phyloP scores from a whole-genome alignment of 1,140 invertebrate genomes.

The Potamilus streckersoni region DNA sequence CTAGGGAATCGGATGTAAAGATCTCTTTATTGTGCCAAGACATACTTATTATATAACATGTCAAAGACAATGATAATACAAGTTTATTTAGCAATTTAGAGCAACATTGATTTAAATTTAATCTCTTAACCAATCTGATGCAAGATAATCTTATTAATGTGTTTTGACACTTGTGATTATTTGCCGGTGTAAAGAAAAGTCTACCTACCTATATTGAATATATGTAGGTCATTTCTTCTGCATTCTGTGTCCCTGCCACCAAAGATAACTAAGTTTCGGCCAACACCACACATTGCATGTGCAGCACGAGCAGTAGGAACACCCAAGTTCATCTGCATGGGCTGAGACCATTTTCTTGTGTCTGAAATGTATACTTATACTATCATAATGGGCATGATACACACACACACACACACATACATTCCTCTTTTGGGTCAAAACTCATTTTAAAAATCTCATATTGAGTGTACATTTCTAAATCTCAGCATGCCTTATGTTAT shows the following conservation, averaged over 20 bases:
- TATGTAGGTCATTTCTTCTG: conserved; percentile 63
- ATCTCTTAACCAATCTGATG: too few relatives aligned
- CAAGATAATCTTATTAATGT: not conserved
- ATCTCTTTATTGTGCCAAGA: not conserved
- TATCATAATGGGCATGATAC: not conserved
- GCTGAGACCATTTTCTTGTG: conserved; percentile 58
- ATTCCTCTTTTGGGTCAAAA: not conserved
- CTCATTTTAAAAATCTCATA: too few relatives aligned
- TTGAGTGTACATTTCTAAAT: too few relatives aligned
- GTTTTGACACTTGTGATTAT: not conserved
- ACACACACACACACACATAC: not conserved
- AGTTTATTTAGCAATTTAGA: not conserved
- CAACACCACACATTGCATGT: conserved; percentile 58
- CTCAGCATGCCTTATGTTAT: too few relatives aligned
- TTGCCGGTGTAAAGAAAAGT: not conserved
- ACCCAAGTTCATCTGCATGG: conserved; percentile 63
- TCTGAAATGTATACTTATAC: conserved; percentile 31
- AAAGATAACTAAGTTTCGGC: conserved; percentile 60
- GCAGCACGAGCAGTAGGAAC: conserved; percentile 63
- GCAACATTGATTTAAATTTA: too few relatives aligned
- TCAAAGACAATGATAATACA: too few relatives aligned
- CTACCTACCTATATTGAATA: conserved; percentile 61
- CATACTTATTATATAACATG: not conserved
- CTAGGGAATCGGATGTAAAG: not conserved
- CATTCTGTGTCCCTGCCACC: conserved; percentile 62